Evolutionary conservation across 2,113 vertebrate genomes (phyloP), one percentile per base, ranked within the genome.

Genomic region (Dinomys branickii): DNA sequence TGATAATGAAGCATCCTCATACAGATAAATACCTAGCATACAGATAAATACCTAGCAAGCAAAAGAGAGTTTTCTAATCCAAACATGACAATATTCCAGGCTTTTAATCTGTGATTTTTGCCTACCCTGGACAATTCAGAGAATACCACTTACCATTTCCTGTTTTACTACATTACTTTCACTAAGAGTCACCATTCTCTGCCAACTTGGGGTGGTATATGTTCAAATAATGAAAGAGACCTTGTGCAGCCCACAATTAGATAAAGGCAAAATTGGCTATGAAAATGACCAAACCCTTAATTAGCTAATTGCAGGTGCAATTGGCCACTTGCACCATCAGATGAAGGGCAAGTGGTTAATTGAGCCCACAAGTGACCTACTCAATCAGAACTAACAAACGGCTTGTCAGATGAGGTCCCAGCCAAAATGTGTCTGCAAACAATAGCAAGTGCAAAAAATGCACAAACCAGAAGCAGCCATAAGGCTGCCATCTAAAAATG

Each of bases 281-380:
- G 97, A 92, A 98, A 97, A 98, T 96, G 91, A 96, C 97, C 61
- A 26, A 97, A 97, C 91, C 96, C 88, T 97, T 98, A 98, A 97
- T 98, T 97, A 98, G 97, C 97, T 98, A 98, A 98, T 97, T 98
- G 97, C 91, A 98, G 97, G 98, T 98, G 94, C 96, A 98, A 95
- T 97, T 97, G 97, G 96, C 96, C 94, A 97, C 96, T 97, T 98
- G 96, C 96, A 96, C 97, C 97, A 97, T 97, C 96, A 89, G 96
- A 97, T 96, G 97, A 96, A 98, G 98, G 98, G 97, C 97, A 98
- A 98, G 96, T 98, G 97, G 97, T 97, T 98, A 98, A 98, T 97
- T 97, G 98, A 96, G 96, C 96, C 95, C 97, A 98, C 92, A 89
- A 98, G 97, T 98, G 98, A 98, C 98, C 98, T 98, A 96, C 96